Evolutionary conservation across 2,888 invertebrate genomes (phyloP), one percentile per base, ranked within the genome.

Genomic region (Drosophila setosimentum): DNA sequence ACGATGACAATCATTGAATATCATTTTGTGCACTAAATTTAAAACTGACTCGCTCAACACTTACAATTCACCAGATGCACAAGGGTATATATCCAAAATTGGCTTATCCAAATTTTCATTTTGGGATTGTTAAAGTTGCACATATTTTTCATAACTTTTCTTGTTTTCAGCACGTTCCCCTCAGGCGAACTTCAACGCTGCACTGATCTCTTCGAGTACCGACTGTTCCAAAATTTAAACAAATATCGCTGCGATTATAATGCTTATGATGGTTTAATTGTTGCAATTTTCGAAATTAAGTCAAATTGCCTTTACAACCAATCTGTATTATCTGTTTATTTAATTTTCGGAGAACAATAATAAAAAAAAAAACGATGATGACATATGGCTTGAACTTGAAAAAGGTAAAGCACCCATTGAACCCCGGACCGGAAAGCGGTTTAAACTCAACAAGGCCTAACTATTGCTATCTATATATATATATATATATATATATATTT

Each of bases 311-410:
- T 49, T 62, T 32, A 61, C 37, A 55, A 3, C n/a, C 57, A 57
- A 57, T 57, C 42, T 42, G 30, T 42, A 57, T 57, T 57, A 57
- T 40, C 16, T 35, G 29, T 35, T 55, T 58, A 57, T 48, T 68
- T 8, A 48, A 58, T 40, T 29, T 58, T 58, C 21, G 58, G 35
- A 32, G 35, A 62, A 16, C 16, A 45, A 24, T 16, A 45, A 45
- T 24, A 24, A 76, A 68, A 54, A 62, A 62, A 8, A 54, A 62
- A 62, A 8, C 27, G 48, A 24, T 32, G 49, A 62, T 70, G 65
- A 63, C 49, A 30, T 35, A 55, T 53, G 11, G 54, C 42, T 66
- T 78, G 80, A 78, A 78, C 83, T 83, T 83, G 83, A 82, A 86
- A 74, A 74, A 58, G 81, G 80, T 82, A 76, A 73, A 76, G 72